These are phyloP conservation scores for Microctenopoma lineatum DNA, from an alignment of 2,797 vertebrate genomes.

Conservation along the genomic window DNA sequence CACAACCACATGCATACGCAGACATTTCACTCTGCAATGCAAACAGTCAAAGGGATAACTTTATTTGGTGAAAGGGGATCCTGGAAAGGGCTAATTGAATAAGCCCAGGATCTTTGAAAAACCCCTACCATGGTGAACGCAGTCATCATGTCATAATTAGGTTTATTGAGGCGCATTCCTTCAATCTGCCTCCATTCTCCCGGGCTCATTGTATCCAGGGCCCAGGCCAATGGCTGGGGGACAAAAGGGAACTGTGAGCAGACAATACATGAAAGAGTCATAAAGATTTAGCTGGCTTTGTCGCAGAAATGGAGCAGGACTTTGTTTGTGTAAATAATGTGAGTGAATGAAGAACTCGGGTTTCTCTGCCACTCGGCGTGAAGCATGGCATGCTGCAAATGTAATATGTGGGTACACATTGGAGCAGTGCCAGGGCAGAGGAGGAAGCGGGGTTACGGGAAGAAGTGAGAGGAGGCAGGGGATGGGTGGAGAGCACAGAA, in stretches of 20 bases:
- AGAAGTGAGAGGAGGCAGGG: slow-evolving; percentile 15
- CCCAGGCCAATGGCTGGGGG: slow-evolving; percentile 93
- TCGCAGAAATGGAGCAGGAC: slow-evolving; percentile 96
- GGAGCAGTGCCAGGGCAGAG: slow-evolving; percentile 77
- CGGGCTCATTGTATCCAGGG: slow-evolving; percentile 92
- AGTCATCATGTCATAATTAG: slow-evolving; percentile 99
- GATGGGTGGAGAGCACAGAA: slow-evolving; percentile 11
- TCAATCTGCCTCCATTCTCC: slow-evolving; percentile 98
- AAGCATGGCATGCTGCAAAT: slow-evolving; percentile 90
- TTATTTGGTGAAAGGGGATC: slow-evolving; percentile 98
- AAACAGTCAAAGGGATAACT: slow-evolving; percentile 98
- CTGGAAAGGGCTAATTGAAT: slow-evolving; percentile 99
- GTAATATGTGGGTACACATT: slow-evolving; percentile 88
- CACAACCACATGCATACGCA: slow-evolving; percentile 70
- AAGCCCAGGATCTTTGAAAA: slow-evolving; percentile 95
- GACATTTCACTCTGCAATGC: slow-evolving; percentile 89
- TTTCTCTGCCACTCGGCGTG: slow-evolving; percentile 82
- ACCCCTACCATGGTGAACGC: slow-evolving; percentile 96
- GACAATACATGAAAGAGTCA: slow-evolving; percentile 98
- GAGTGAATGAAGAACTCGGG: slow-evolving; percentile 85
- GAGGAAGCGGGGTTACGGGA: slow-evolving; percentile 26
- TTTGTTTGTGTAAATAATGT: slow-evolving; percentile 97
- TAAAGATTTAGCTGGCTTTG: slow-evolving; percentile 98
- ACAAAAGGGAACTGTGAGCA: slow-evolving; percentile 94
- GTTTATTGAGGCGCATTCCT: slow-evolving; percentile 99